Evolutionary conservation across 2,888 invertebrate genomes (phyloP).

Genomic region (Blastobasis lacticolella): DNA sequence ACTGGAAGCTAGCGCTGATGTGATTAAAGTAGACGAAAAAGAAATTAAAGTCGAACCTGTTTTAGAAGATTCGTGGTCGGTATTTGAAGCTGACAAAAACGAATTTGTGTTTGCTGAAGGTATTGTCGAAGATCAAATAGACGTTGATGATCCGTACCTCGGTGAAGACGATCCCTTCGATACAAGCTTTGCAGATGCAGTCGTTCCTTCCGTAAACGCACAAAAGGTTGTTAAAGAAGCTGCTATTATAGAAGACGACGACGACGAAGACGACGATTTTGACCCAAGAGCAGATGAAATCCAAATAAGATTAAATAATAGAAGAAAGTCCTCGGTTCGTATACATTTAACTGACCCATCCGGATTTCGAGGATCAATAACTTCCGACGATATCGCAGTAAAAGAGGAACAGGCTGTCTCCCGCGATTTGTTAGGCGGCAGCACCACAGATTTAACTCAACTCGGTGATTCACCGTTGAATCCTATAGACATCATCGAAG

Average conservation of each 20-base stretch:
- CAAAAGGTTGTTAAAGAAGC: conserved; percentile 58
- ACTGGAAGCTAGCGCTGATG: conserved; percentile 72
- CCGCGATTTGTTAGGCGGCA: conserved; percentile 83
- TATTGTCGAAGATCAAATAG: conserved; percentile 62
- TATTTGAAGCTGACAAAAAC: conserved; percentile 75
- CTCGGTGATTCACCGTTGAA: conserved; percentile 80
- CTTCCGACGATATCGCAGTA: conserved; percentile 64
- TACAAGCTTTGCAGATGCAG: conserved; percentile 86
- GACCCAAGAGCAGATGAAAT: conserved; percentile 79
- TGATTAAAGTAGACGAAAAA: conserved; percentile 54
- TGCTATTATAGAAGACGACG: conserved; percentile 56
- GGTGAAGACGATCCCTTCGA: conserved; percentile 88
- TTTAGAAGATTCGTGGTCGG: conserved; percentile 76
- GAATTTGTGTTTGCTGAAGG: conserved; percentile 60
- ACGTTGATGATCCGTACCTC: conserved; percentile 59
- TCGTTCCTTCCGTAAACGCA: conserved; percentile 70
- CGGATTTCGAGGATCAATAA: conserved; percentile 74
- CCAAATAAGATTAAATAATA: conserved; percentile 47
- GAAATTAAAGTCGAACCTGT: conserved; percentile 57
- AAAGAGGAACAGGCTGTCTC: conserved; percentile 56
- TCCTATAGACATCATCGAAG: conserved; percentile 72
- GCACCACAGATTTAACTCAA: conserved; percentile 82
- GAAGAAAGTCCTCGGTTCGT: conserved; percentile 67
- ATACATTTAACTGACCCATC: conserved; percentile 79
- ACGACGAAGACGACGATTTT: conserved; percentile 69